Evolutionary conservation across 1,140 invertebrate species (phyloP), one percentile per base, ranked within the genome.

Genomic region (Trichogramma pretiosum): DNA sequence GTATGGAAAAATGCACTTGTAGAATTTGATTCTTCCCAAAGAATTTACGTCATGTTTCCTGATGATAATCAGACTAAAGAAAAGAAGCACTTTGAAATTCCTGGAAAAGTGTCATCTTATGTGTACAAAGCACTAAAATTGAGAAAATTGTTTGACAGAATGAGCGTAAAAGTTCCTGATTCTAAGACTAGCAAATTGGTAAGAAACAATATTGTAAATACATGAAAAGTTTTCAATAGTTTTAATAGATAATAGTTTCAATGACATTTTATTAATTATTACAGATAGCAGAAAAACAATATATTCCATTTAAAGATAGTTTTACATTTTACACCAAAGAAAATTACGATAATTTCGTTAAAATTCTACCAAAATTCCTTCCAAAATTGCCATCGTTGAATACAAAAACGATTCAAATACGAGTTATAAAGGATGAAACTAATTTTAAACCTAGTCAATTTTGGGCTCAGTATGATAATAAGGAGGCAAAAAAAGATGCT

Each of bases 81-180:
- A 38, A 52, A 57, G 9, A 52, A 54, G 23, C 52, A 67, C 43
- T 55, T 59, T 2, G 56, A 66, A 4, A 74, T 81, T 32, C 75
- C 79, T 1, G 79, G 80, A 2, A 74, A 77, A 64, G 76, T 88
- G 43, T 61, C 77, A 5, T 72, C 79, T 14, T 78, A 83, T 14
- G 82, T 94, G 1, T 93, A 89, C 65, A 80, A 83, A 55, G 84
- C 87, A 3, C 56, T 95, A 0, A 85, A 87, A 63, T 74, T 86
- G 57, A 70, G 84, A 53, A 78, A 52, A 32, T 1, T 52, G 10
- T 10, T n/a, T n/a, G n/a, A n/a, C 8, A 32, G 41, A 10, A 17
- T 52, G 3, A 30, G 13, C 7, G 11, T 52, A 9, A 14, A 11
- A 1, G 39, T 52, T 3, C 18, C 47, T 10, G 28, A 47, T 34